Evolutionary conservation across 2,888 invertebrate genomes (phyloP), one percentile per base, ranked within the genome.

Genomic region (Patella depressa): DNA sequence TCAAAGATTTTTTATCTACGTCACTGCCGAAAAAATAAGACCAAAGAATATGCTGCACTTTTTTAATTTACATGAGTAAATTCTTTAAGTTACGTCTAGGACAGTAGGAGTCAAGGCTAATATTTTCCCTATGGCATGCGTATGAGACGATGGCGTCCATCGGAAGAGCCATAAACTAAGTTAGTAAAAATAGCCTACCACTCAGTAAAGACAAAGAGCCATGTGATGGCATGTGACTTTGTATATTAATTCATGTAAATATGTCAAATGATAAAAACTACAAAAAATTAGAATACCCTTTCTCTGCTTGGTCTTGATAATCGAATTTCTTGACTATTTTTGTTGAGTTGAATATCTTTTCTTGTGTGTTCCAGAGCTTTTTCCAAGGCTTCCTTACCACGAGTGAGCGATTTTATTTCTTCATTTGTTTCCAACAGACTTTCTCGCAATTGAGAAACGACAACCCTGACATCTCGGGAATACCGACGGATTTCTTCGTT

Each of bases 401-500:
- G 83, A 5, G 87, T 89, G 29, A 91, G 81, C 11, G 89, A 85
- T 83, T 91, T 91, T 45, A 91, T 91, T 84, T 91, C 91, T 82
- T 91, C 90, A 81, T 91, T 91, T 65, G 90, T 89, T 78, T 90
- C 89, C 74, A 90, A 81, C 71, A 91, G 82, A 81, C 89, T 89
- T 83, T 91, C 89, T 78, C 91, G 81, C n/a, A 91, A 85, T 78
- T 88, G 86, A 57, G 88, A 88, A 14, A 90, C 90, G 55, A 91
- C 88, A 70, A 83, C 86, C 65, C 91, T 85, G 5, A 89, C 88
- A 80, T 90, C 89, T 78, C 91, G 78, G 76, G 88, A 86, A 81
- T 91, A 91, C 79, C 88, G 85, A 72, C 90, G 89, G 17, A 90
- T 89, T 84, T 91, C 91, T 53, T 89, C 89, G 80, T 91, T 91